phyloP scores from a whole-genome alignment of 2,797 vertebrate species.

The Sebastes nivosus region DNA sequence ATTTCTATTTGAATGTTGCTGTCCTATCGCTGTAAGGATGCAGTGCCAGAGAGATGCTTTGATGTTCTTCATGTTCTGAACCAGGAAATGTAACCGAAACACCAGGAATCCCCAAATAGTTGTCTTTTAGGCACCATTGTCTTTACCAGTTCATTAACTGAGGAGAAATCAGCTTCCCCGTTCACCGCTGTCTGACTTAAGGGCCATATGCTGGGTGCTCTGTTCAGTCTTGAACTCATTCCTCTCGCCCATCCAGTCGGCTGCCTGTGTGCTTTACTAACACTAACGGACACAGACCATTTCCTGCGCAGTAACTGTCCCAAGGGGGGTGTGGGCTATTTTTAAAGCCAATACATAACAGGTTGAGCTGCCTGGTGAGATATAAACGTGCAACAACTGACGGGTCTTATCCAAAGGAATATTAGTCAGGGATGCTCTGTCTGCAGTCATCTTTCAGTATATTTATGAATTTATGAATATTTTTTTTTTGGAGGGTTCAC shows the following conservation, averaged over 20 bases:
- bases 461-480: background rate
- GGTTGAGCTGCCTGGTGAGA: slow-evolving; percentile 37
- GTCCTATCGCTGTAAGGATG: background rate
- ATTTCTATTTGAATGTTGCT: background rate
- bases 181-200: slow-evolving; percentile 12
- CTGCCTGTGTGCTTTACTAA: slow-evolving; percentile 30
- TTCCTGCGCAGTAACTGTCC: slow-evolving; percentile 33
- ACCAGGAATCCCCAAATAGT: background rate
- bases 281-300: slow-evolving; percentile 41
- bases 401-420: background rate
- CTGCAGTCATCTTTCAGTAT: background rate
- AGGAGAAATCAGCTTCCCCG: background rate
- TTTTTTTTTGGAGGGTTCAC: background rate
- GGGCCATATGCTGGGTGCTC: slow-evolving; percentile 17
- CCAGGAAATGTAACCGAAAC: background rate
- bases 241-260: slow-evolving; percentile 19
- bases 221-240: slow-evolving; percentile 14
- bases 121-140: background rate
- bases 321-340: slow-evolving; percentile 35
- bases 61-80: background rate
- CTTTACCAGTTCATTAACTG: slow-evolving; percentile 36
- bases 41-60: background rate
- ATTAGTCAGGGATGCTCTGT: background rate
- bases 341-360: slow-evolving; percentile 44
- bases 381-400: slow-evolving; percentile 7